These are phyloP conservation scores for Eurois occulta DNA, from an alignment of 2,888 invertebrate genomes.

Conservation along the genomic window DNA sequence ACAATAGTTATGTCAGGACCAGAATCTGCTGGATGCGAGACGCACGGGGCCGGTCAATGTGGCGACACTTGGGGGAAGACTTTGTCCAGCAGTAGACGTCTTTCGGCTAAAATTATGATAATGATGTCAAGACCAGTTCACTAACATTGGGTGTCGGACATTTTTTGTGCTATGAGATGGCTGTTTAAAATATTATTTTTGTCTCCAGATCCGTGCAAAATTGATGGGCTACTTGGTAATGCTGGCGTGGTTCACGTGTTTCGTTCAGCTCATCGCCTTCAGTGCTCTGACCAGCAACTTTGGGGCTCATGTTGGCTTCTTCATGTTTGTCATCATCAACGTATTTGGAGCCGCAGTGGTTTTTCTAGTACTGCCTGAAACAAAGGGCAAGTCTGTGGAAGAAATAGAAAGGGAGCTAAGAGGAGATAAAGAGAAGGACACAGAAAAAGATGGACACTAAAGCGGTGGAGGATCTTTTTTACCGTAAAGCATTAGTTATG, in stretches of 20 bases:
- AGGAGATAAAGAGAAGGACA: constrained; percentile 21
- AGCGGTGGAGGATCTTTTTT: background rate
- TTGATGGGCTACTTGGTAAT: constrained; percentile 73
- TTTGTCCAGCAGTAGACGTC: no score
- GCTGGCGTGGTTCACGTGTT: constrained; percentile 72
- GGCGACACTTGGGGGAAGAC: no score
- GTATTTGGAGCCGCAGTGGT: constrained; percentile 74
- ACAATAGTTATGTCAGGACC: background rate
- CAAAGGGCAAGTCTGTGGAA: constrained; percentile 81
- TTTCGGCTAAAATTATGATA: no score
- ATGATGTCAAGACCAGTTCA: background rate
- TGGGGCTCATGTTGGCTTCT: constrained; percentile 79
- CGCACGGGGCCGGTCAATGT: no score
- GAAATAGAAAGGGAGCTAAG: constrained; percentile 73
- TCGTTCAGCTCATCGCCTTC: constrained; percentile 71
- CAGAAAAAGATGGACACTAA: background rate
- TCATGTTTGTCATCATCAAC: constrained; percentile 77
- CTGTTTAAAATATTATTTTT: background rate
- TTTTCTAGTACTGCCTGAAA: constrained; percentile 81
- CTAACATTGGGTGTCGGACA: background rate
- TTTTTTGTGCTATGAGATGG: background rate
- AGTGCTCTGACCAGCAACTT: constrained; percentile 67
- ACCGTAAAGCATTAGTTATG: constrained; percentile 13
- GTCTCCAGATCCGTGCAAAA: constrained; percentile 78
- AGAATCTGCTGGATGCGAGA: no score